Evolutionary conservation across 2,797 vertebrate genomes (phyloP).

Genomic region (Tapirus indicus): DNA sequence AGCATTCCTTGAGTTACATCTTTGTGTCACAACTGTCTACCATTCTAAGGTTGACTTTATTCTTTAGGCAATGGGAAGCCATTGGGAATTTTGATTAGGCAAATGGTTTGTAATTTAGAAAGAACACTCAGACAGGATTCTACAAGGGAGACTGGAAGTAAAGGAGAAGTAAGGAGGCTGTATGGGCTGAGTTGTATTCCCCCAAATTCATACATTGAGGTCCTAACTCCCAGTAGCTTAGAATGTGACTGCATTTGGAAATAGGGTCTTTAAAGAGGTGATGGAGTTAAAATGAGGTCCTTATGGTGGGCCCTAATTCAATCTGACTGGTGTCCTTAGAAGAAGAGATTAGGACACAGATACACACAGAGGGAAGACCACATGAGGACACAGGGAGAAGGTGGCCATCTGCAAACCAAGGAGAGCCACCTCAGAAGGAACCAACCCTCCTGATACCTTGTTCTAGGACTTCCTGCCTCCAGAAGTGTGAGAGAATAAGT

Average conservation of each 20-base stretch:
- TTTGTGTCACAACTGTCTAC: neutral
- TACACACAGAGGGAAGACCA: neutral
- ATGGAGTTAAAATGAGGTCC: neutral
- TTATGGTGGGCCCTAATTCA: neutral
- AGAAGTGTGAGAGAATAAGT: neutral
- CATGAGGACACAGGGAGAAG: neutral
- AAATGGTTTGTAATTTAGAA: neutral
- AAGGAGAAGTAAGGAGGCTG: neutral
- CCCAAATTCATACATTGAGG: too few relatives aligned
- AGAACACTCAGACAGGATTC: neutral
- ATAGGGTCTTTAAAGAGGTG: neutral
- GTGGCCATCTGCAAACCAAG: neutral
- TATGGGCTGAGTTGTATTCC: neutral
- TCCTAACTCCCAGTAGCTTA: too few relatives aligned
- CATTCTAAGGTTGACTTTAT: neutral
- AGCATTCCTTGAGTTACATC: neutral
- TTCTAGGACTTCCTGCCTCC: neutral
- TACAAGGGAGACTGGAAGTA: neutral
- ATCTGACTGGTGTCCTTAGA: neutral
- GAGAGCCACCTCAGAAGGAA: neutral
- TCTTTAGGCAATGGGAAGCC: neutral
- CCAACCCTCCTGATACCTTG: fast-evolving
- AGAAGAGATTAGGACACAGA: neutral
- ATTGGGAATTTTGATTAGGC: neutral
- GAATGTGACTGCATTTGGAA: too few relatives aligned